phyloP scores from a whole-genome alignment of 2,888 invertebrate species.

The Drosophila formosana region DNA sequence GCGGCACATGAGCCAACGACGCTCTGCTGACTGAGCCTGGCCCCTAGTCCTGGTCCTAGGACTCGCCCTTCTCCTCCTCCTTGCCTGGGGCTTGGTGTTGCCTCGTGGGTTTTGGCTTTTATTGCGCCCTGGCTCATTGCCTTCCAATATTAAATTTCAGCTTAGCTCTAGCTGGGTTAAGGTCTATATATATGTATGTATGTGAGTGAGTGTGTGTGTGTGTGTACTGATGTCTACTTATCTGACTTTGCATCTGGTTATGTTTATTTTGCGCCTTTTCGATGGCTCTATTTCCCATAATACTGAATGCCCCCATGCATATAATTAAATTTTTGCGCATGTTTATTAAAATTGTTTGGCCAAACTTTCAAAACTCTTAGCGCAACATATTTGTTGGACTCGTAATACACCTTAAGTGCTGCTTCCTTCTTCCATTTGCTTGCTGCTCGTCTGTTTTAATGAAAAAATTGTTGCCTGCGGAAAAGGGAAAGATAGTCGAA shows the following conservation, averaged over 20 bases:
- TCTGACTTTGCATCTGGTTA: constrained; percentile 72
- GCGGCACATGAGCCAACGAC: constrained; percentile 39
- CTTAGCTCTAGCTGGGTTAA: constrained; percentile 69
- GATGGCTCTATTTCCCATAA: constrained; percentile 74
- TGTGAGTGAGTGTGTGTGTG: constrained; percentile 18
- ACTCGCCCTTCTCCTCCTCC: neutral
- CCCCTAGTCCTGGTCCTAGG: neutral
- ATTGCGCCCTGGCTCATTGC: constrained; percentile 76
- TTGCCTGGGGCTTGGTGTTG: constrained; percentile 4
- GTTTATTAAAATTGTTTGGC: constrained; percentile 76
- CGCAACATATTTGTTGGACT: constrained; percentile 24
- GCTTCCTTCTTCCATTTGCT: constrained; percentile 19
- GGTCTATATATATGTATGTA: constrained; percentile 26
- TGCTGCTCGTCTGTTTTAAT: constrained; percentile 35
- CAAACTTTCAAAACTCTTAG: constrained; percentile 45
- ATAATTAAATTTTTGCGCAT: constrained; percentile 77
- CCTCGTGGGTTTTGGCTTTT: constrained; percentile 68
- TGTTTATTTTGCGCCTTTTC: constrained; percentile 69
- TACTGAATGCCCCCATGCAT: constrained; percentile 73
- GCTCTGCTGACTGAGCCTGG: constrained; percentile 4
- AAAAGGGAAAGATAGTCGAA: constrained; percentile 54
- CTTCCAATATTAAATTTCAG: constrained; percentile 79
- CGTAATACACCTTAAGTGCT: constrained; percentile 39
- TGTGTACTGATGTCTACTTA: constrained; percentile 50
- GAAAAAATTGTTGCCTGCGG: constrained; percentile 55